A percentile compares a stretch with the other conserved stretches of the same genome.
phyloP scores from a whole-genome alignment of 30 jellyfish, hydroid and myxozoan genomes.

The Hydractinia symbiolongicarpus region DNA sequence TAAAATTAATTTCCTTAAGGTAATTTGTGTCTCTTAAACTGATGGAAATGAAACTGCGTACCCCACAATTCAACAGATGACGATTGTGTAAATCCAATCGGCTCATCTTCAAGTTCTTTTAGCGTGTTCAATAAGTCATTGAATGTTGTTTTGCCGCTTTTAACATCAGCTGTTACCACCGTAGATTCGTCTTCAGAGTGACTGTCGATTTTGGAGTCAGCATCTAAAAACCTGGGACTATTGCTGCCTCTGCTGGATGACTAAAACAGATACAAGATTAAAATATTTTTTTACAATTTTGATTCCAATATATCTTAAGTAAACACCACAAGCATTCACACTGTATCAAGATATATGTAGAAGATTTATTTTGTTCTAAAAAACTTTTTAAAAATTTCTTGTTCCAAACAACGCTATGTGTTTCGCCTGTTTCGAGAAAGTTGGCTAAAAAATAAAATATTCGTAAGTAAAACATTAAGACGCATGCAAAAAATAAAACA shows the following conservation, averaged over 20 bases:
- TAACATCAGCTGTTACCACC: background rate
- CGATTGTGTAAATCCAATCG: conserved; percentile 45
- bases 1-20: no score
- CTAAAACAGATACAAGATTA: background rate
- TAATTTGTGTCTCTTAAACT: no score
- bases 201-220: background rate
- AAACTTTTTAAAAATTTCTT: no score
- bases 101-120: conserved; percentile 89
- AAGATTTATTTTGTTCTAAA: no score
- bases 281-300: background rate
- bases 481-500: no score
- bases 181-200: conserved; percentile 11
- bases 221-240: background rate
- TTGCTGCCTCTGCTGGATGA: conserved; percentile 11
- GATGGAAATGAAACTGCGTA: background rate
- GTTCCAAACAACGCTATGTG: no score
- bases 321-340: background rate
- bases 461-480: no score
- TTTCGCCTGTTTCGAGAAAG: no score
- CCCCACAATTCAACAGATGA: conserved; percentile 54
- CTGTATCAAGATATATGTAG: no score
- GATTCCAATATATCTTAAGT: background rate
- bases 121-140: conserved; percentile 78
- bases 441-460: no score
- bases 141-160: conserved; percentile 58